phyloP scores from a whole-genome alignment of 2,888 invertebrate genomes.

The Corbicula japonica region DNA sequence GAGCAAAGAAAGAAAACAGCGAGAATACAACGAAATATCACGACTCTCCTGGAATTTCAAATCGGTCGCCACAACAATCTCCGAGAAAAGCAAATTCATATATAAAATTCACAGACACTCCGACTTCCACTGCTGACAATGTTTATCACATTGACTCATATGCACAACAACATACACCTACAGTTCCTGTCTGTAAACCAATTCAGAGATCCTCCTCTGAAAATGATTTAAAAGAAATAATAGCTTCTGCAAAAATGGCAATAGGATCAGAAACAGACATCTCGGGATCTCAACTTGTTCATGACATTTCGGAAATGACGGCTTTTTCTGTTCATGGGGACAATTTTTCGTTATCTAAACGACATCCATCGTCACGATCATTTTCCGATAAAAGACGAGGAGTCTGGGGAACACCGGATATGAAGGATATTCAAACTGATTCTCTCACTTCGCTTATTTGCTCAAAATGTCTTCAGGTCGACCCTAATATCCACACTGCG shows the following conservation, averaged over 20 bases:
- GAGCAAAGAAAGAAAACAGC: not conserved
- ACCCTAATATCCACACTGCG: conserved; percentile 41
- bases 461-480: conserved; percentile 41
- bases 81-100: no score
- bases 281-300: not conserved
- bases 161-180: no score
- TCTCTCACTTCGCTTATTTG: conserved; percentile 37
- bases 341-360: not conserved
- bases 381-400: not conserved
- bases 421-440: not conserved
- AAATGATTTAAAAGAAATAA: conserved; percentile 47
- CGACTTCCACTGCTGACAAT: no score
- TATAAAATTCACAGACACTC: no score
- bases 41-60: no score
- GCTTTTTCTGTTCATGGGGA: conserved; percentile 6
- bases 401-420: not conserved
- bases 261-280: conserved; percentile 7
- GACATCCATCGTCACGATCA: not conserved
- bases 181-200: no score
- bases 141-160: no score
- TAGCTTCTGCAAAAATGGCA: conserved; percentile 50
- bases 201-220: conserved; percentile 30
- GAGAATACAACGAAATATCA: no score
- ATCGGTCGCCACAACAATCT: no score
- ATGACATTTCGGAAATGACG: not conserved